phyloP scores from a whole-genome alignment of 2,888 invertebrate genomes.

The Callinectes sapidus region DNA sequence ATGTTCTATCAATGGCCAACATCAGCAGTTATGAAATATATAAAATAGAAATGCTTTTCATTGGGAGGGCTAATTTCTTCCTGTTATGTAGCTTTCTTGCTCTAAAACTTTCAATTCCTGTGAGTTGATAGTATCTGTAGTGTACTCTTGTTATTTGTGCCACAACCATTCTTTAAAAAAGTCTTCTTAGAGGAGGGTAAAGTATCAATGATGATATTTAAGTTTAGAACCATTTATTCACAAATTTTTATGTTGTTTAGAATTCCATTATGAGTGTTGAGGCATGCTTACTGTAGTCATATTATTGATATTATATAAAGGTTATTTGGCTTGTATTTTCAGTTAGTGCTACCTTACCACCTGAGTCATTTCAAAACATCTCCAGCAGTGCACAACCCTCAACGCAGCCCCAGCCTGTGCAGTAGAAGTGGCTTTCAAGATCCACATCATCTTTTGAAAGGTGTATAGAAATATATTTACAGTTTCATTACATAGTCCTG shows the following conservation, averaged over 20 bases:
- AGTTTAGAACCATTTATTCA: too few species aligned
- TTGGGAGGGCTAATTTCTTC: too few species aligned
- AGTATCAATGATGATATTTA: too few species aligned
- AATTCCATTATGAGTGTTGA: neutral
- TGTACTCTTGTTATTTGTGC: too few species aligned
- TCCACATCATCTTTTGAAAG: neutral
- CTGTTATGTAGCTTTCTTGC: too few species aligned
- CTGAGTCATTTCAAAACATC: constrained; percentile 68
- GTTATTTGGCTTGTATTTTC: constrained; percentile 49
- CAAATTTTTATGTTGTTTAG: neutral
- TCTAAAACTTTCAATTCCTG: too few species aligned
- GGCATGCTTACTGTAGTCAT: neutral
- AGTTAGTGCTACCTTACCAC: constrained; percentile 72
- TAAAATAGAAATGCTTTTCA: too few species aligned
- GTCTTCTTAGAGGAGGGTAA: too few species aligned
- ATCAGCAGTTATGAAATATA: too few species aligned
- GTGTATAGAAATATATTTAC: constrained; percentile 30
- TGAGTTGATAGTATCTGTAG: too few species aligned
- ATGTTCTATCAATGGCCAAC: too few species aligned
- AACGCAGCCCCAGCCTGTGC: constrained; percentile 70
- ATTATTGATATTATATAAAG: neutral
- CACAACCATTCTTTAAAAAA: too few species aligned
- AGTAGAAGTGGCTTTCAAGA: constrained; percentile 51
- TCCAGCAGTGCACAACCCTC: constrained; percentile 59
- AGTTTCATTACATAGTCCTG: constrained; percentile 6